Conservation (phyloP, 1,140 invertebrate species). For the Brachionus paranguensis region DNA sequence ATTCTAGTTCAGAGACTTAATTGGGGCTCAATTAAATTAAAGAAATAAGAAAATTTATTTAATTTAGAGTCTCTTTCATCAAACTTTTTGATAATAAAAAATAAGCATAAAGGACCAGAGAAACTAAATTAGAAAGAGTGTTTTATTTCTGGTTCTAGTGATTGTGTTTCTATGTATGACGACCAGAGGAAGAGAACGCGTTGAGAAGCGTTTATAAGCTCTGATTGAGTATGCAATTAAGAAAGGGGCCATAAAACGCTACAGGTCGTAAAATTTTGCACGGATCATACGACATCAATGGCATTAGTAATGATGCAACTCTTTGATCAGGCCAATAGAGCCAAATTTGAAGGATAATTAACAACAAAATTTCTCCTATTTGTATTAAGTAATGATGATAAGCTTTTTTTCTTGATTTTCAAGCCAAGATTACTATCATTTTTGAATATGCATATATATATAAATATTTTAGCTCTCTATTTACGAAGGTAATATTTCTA, state of each 20-base stretch:
- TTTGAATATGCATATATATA: neutral
- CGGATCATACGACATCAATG: neutral
- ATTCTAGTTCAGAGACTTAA: no score
- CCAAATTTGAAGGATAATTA: slow-evolving; percentile 27
- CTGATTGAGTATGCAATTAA: neutral
- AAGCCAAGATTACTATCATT: neutral
- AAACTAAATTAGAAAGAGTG: no score
- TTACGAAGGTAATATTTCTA: slow-evolving; percentile 23
- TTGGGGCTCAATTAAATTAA: no score
- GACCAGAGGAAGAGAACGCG: no score
- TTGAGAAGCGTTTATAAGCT: no score
- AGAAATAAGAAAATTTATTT: no score
- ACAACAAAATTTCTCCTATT: neutral
- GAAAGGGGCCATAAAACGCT: neutral
- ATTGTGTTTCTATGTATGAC: no score
- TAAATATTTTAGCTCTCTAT: neutral
- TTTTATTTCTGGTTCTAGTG: no score
- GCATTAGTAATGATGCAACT: neutral
- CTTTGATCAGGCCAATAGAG: neutral
- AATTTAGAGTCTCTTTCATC: no score
- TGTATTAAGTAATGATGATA: slow-evolving; percentile 29
- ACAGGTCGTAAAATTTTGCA: neutral
- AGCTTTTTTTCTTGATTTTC: neutral
- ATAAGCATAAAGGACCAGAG: no score
- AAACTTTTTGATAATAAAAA: no score